Base-by-base conservation (phyloP, 2,888 invertebrate genomes). In the Dinocampus coccinellae region DNA sequence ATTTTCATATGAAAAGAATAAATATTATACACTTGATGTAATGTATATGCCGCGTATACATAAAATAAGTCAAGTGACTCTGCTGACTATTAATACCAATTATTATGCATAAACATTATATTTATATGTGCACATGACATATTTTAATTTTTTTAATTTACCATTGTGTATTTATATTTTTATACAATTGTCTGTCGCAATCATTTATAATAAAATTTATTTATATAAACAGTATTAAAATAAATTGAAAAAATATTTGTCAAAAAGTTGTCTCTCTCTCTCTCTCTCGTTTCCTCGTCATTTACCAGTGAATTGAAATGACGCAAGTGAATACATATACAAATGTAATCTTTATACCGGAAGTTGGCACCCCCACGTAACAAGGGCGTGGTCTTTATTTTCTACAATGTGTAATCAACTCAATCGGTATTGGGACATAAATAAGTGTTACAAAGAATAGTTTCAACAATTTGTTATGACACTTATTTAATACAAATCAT, bases 321-420 rank as follows among this genome's bases (percentile, higher is more conserved):
- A n/a, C n/a, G 29, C 29, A 29, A 29, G 3, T 4, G 3, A 29
- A 29, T 4, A 74, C 70, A 73, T 76, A 76, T 76, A 47, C 16
- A 47, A 16, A 16, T 77, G 81, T 76, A 79, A 78, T 79, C 78
- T 78, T 76, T 76, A 71, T 75, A 77, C 79, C 83, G 83, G 83
- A 84, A 83, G 81, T 79, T 77, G 76, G 77, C 78, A 79, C 81
- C 81, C n/a, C 81, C 79, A 78, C 80, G 80, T 77, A 65, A 69
- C 74, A 64, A 82, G 84, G 83, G 83, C 82, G 83, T 82, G 83
- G 83, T 79, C 77, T 79, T 78, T 76, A 72, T 74, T 70, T 75
- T 69, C 75, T 71, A 61, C 65, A 65, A 60, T 67, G 55, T n/a
- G n/a, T n/a, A n/a, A 74, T 69, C 47, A 47, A 16, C 47, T 67